A percentile compares a stretch with the other conserved stretches of the same genome.
Evolutionary conservation across 2,113 vertebrate species (phyloP).

Genomic region (Aptenodytes forsteri): DNA sequence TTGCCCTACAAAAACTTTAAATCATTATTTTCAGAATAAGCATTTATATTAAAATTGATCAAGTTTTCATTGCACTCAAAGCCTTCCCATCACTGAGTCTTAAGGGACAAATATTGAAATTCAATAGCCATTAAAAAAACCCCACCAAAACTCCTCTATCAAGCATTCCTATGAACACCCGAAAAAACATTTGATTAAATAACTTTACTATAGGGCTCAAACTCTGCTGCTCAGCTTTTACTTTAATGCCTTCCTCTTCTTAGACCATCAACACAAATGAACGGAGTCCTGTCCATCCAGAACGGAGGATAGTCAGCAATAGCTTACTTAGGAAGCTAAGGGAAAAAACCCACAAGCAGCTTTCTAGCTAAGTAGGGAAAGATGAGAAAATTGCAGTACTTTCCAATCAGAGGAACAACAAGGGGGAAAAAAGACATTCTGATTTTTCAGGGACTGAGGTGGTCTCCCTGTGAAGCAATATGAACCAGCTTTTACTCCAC

Average conservation of each 20-base stretch:
- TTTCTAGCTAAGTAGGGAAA: neutral
- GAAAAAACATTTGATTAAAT: neutral
- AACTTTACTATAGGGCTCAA: neutral
- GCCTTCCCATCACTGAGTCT: neutral
- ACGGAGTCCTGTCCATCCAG: neutral
- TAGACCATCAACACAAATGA: neutral
- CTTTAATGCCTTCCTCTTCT: neutral
- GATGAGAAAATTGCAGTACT: neutral
- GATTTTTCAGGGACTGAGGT: neutral
- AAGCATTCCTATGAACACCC: neutral
- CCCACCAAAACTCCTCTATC: neutral
- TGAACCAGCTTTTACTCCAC: neutral
- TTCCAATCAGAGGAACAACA: neutral
- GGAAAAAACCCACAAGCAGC: neutral
- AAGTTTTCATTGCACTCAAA: neutral
- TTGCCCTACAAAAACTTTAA: constrained; percentile 53
- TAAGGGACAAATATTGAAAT: neutral
- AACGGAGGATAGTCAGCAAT: neutral
- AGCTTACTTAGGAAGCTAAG: neutral
- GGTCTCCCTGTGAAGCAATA: neutral
- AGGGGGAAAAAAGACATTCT: neutral
- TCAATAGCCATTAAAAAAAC: neutral
- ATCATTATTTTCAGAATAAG: constrained; percentile 63
- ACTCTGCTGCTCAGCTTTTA: neutral
- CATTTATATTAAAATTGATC: neutral